These are phyloP conservation scores for Zootermopsis nevadensis DNA, from an alignment of 2,888 invertebrate genomes.

Conservation along the genomic window DNA sequence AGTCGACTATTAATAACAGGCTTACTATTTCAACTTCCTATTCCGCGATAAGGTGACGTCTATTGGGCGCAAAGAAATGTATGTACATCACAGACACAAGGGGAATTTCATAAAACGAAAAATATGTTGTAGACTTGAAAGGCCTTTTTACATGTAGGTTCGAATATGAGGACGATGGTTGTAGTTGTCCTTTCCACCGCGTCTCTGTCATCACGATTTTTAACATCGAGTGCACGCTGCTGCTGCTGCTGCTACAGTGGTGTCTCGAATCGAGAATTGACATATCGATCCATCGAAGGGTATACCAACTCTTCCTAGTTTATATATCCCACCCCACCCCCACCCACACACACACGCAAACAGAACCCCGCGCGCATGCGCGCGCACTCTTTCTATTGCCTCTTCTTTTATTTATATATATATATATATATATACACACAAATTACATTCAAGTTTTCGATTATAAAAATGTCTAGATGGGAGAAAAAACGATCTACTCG, in stretches of 20 bases:
- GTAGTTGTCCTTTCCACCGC: not conserved
- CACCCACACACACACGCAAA: not conserved
- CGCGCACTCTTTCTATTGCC: not conserved
- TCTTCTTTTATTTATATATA: too few relatives aligned
- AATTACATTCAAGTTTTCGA: not conserved
- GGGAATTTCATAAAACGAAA: not conserved
- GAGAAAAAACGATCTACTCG: not conserved
- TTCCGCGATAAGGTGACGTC: not conserved
- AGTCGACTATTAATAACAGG: too few relatives aligned
- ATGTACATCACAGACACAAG: not conserved
- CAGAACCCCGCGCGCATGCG: too few relatives aligned
- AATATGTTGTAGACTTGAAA: not conserved
- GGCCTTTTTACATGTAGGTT: not conserved
- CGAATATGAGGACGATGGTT: not conserved
- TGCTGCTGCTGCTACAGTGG: not conserved
- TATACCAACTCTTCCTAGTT: not conserved
- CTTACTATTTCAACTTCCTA: too few relatives aligned
- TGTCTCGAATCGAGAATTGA: constrained; percentile 19
- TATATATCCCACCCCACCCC: not conserved
- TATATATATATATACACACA: not conserved
- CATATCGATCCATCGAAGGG: constrained; percentile 26
- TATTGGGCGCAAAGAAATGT: not conserved
- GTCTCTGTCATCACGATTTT: constrained; percentile 23
- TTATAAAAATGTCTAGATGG: not conserved
- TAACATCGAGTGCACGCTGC: constrained; percentile 18